phyloP scores from a whole-genome alignment of 2,888 invertebrate genomes.

The Pterostichus madidus region DNA sequence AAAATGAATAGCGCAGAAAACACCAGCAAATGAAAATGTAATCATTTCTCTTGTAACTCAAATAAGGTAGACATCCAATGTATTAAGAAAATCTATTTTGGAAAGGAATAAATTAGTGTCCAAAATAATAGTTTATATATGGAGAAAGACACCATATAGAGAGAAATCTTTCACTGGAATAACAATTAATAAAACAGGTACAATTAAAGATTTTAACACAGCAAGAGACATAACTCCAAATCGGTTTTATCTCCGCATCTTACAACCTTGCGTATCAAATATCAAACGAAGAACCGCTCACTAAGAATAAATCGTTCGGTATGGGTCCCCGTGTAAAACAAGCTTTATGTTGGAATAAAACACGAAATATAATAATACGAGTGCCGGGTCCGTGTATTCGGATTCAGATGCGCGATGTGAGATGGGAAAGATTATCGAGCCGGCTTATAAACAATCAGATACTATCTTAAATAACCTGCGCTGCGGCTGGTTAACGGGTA shows the following conservation, averaged over 20 bases:
- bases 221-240: slow-evolving; percentile 48
- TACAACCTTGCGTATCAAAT: slow-evolving; percentile 52
- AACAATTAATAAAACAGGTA: slow-evolving; percentile 53
- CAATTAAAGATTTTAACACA: slow-evolving; percentile 57
- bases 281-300: slow-evolving; percentile 52
- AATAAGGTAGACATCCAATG: too few relatives aligned
- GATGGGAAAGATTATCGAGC: slow-evolving; percentile 58
- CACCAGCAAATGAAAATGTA: too few relatives aligned
- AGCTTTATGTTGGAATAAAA: slow-evolving; percentile 63
- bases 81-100: background rate
- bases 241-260: slow-evolving; percentile 48
- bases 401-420: slow-evolving; percentile 39
- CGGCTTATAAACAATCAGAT: slow-evolving; percentile 65
- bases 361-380: slow-evolving; percentile 64
- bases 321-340: slow-evolving; percentile 62
- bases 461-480: slow-evolving; percentile 60
- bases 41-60: too few relatives aligned
- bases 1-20: too few relatives aligned
- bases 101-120: slow-evolving; percentile 29
- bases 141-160: background rate
- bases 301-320: slow-evolving; percentile 50
- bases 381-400: slow-evolving; percentile 38
- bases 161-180: slow-evolving; percentile 11
- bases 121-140: slow-evolving; percentile 18
- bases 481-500: slow-evolving; percentile 35